These are phyloP conservation scores for Metellina segmentata DNA, from an alignment of 2,888 invertebrate genomes.

Conservation along the genomic window DNA sequence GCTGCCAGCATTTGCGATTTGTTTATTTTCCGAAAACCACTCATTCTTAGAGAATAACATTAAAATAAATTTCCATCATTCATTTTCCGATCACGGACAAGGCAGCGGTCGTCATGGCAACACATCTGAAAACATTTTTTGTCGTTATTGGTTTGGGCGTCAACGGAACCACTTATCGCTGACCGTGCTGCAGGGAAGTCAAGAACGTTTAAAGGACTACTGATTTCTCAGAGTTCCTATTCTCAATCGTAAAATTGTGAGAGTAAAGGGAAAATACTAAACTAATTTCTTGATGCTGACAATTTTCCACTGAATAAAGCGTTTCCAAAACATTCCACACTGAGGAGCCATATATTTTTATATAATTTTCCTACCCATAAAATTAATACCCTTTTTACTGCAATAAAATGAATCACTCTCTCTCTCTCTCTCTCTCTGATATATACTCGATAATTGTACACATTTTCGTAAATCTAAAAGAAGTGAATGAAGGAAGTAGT, in stretches of 20 bases:
- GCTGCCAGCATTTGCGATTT: not conserved
- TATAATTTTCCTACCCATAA: no score
- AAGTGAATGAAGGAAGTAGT: no score
- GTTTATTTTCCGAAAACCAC: not conserved
- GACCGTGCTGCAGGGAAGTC: not conserved
- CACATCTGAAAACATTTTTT: slow-evolving; percentile 20
- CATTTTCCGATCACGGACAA: slow-evolving; percentile 38
- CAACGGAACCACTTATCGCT: not conserved
- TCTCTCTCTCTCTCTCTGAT: no score
- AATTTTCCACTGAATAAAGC: no score
- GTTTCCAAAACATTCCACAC: no score
- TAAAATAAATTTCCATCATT: slow-evolving; percentile 36
- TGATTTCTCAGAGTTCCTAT: not conserved
- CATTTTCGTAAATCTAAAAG: no score
- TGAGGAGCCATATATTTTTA: no score
- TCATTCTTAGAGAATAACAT: not conserved
- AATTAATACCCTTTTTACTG: no score
- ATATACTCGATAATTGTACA: no score
- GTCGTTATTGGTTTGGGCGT: slow-evolving; percentile 7
- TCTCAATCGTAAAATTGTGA: not conserved
- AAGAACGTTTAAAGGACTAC: not conserved
- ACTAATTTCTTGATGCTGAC: no score
- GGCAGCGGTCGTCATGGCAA: slow-evolving; percentile 21
- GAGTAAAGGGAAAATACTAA: not conserved
- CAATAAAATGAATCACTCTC: no score